Evolutionary conservation across 2,888 invertebrate species (phyloP).

Genomic region (Synanthedon myopaeformis): DNA sequence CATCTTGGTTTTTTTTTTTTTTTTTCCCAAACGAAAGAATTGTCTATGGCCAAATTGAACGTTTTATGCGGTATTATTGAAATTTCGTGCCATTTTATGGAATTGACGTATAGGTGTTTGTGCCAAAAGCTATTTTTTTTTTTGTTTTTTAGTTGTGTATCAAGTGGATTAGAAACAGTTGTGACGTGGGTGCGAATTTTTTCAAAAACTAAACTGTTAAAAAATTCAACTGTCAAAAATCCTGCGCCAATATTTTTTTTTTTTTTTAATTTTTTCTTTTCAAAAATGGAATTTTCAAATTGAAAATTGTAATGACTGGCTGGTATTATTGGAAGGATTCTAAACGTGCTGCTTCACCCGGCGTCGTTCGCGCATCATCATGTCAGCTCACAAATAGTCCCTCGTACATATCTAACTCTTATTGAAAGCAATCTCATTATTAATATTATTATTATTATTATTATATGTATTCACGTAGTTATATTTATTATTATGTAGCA

Average conservation of each 20-base stretch:
- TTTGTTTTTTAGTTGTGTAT: slow-evolving; percentile 7
- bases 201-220: too few relatives aligned
- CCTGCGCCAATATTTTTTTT: background rate
- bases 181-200: too few relatives aligned
- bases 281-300: background rate
- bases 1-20: slow-evolving; percentile 3
- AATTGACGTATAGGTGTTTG: slow-evolving; percentile 16
- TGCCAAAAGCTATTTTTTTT: slow-evolving; percentile 27
- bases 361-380: slow-evolving; percentile 21
- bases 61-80: slow-evolving; percentile 23
- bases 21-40: background rate
- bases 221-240: too few relatives aligned
- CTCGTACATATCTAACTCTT: slow-evolving; percentile 57
- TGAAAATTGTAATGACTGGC: background rate
- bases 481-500: slow-evolving; percentile 12
- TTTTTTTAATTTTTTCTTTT: background rate
- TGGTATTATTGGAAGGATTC: background rate
- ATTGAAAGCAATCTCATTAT: slow-evolving; percentile 52
- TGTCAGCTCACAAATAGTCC: slow-evolving; percentile 38
- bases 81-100: slow-evolving; percentile 27
- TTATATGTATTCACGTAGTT: slow-evolving; percentile 44
- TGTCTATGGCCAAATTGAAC: background rate
- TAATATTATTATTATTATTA: slow-evolving; percentile 23
- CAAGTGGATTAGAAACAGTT: too few relatives aligned
- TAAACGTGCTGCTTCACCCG: slow-evolving; percentile 23